phyloP scores from a whole-genome alignment of 2,113 vertebrate species.

The Phainopepla nitens region DNA sequence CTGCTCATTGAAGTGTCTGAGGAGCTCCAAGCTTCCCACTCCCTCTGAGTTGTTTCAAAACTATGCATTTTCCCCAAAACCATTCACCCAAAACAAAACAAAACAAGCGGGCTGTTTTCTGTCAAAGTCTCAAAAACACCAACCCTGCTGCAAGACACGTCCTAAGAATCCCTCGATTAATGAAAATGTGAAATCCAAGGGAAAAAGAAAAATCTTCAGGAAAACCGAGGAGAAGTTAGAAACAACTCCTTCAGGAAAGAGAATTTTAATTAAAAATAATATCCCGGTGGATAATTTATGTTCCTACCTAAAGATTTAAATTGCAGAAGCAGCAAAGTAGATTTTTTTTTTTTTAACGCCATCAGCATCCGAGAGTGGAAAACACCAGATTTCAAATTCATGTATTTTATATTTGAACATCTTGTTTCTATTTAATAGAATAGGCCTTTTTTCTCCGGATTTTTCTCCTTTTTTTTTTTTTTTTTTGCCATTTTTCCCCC shows the following conservation, averaged over 20 bases:
- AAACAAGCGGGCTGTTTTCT: constrained; percentile 49
- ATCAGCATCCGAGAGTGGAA: constrained; percentile 12
- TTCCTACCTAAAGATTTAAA: background rate
- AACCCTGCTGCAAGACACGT: background rate
- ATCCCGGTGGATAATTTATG: constrained; percentile 34
- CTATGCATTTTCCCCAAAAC: background rate
- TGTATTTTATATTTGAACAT: constrained; percentile 59
- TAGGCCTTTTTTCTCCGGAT: background rate
- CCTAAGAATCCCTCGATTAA: constrained; percentile 28
- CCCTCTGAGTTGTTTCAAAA: background rate
- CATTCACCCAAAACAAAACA: constrained; percentile 29
- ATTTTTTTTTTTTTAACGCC: background rate
- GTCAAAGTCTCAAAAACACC: constrained; percentile 29
- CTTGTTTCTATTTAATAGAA: constrained; percentile 68
- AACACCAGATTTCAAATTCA: constrained; percentile 56
- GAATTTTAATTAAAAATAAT: constrained; percentile 63
- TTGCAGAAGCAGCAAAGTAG: constrained; percentile 41
- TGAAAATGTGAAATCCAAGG: background rate
- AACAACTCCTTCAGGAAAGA: constrained; percentile 29
- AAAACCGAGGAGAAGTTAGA: constrained; percentile 4
- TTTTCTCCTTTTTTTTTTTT: background rate
- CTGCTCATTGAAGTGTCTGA: background rate
- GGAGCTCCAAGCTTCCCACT: background rate
- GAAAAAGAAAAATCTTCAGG: constrained; percentile 3
- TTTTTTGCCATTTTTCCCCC: accelerated